phyloP scores from a whole-genome alignment of 2,888 invertebrate species.

The Pecten maximus region DNA sequence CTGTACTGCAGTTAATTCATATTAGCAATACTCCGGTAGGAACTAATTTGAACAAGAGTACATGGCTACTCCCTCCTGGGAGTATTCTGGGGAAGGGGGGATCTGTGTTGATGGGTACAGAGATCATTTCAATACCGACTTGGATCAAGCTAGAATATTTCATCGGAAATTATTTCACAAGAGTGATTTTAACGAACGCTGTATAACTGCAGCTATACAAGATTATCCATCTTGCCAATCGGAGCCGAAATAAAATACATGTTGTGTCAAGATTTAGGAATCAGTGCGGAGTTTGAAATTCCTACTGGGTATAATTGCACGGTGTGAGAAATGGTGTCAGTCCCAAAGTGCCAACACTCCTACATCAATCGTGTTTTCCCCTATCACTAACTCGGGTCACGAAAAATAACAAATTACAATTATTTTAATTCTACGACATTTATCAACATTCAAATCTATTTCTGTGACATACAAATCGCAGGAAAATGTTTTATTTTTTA shows the following conservation, averaged over 20 bases:
- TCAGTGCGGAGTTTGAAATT: neutral
- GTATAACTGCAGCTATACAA: neutral
- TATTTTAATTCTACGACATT: neutral
- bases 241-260: neutral
- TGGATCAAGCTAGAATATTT: neutral
- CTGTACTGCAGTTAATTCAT: neutral
- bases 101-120: neutral
- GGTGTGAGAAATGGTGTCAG: neutral
- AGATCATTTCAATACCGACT: neutral
- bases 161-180: neutral
- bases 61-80: neutral
- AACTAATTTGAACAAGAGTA: neutral
- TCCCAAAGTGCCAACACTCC: neutral
- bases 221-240: neutral
- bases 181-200: neutral
- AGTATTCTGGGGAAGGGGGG: neutral
- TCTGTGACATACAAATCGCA: neutral
- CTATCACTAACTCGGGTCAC: neutral
- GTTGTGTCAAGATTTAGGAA: neutral
- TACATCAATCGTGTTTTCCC: neutral
- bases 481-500: neutral
- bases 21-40: neutral
- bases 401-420: constrained; percentile 13
- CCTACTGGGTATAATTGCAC: constrained; percentile 18
- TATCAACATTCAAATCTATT: neutral